These are phyloP conservation scores for Zaprionus camerounensis DNA, from an alignment of 1,140 invertebrate species.

Conservation along the genomic window DNA sequence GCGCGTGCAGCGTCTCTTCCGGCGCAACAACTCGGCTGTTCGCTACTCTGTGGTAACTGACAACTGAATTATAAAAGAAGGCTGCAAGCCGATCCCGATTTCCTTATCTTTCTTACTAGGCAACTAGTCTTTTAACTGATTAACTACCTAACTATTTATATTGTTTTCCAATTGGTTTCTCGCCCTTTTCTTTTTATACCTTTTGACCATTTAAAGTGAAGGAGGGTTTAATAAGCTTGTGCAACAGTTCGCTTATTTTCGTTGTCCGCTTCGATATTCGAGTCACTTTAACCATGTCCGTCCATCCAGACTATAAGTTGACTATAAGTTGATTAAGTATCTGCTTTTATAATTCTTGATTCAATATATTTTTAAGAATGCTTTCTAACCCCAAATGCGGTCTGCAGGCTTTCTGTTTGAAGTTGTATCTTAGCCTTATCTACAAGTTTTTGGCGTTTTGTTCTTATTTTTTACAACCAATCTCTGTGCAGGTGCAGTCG, in stretches of 20 bases:
- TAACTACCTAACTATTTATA: no score
- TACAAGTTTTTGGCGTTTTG: background rate
- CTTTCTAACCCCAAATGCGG: no score
- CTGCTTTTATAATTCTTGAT: no score
- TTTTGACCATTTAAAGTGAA: background rate
- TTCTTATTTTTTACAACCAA: background rate
- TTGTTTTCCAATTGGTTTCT: no score
- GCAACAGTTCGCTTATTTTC: no score
- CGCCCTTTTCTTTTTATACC: background rate
- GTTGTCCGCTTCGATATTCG: no score
- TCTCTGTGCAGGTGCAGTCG: slow-evolving; percentile 65
- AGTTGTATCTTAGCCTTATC: background rate
- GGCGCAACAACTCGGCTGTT: slow-evolving; percentile 67
- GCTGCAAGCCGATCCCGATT: background rate
- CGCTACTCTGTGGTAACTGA: slow-evolving; percentile 72
- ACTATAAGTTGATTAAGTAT: background rate
- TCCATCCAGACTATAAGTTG: background rate
- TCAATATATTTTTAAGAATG: no score
- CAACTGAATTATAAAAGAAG: background rate
- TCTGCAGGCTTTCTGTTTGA: background rate
- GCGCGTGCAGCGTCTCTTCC: slow-evolving; percentile 69
- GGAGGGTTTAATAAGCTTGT: background rate
- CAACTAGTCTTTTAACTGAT: background rate
- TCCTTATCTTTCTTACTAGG: background rate
- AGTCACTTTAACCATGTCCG: no score